Evolutionary conservation across 2,797 vertebrate genomes (phyloP), one percentile per base, ranked within the genome.

Genomic region (Furcifer pardalis): DNA sequence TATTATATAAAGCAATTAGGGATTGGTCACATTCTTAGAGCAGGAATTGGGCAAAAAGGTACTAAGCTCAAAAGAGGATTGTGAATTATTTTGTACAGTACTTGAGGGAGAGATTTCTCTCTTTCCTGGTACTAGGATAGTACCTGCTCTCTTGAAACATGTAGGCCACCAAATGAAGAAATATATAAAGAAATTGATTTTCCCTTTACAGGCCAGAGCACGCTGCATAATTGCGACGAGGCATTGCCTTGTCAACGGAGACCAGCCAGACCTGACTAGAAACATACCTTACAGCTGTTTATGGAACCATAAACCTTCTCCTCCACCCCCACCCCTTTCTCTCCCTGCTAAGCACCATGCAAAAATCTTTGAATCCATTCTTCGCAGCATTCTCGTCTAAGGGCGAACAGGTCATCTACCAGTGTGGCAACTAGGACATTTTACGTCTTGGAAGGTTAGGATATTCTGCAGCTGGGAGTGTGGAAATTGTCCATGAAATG

Each of bases 211-310:
- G 92, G 94, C 93, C 91, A 91, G 89, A 73, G 93, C 95, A 92
- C 94, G 95, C 95, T 93, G 12, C 90, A 93, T 95, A 95, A 95
- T 94, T 95, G 94, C n/a, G 89, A 95, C n/a, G 89, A 95, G 93
- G 94, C 92, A 94, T 92, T 94, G 92, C 93, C 93, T 92, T 92
- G 93, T 93, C 89, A 93, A 94, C 93, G 85, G 92, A 92, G 94
- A 94, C 93, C 94, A 92, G 93, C 94, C 94, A 93, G 92, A 95
- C 95, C 91, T 85, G 93, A 94, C 94, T 92, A 90, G 92, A 94
- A 92, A 92, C 92, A 91, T 93, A 77, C 93, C 95, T 95, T 92
- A 94, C 92, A 95, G 94, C 94, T 94, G 93, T 95, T 94, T 94
- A 90, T 81, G 77, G 86, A 93, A 89, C 91, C 90, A 92, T 93